Conservation (phyloP, 2,113 vertebrate species). For the Hippocampus mohnikei region DNA sequence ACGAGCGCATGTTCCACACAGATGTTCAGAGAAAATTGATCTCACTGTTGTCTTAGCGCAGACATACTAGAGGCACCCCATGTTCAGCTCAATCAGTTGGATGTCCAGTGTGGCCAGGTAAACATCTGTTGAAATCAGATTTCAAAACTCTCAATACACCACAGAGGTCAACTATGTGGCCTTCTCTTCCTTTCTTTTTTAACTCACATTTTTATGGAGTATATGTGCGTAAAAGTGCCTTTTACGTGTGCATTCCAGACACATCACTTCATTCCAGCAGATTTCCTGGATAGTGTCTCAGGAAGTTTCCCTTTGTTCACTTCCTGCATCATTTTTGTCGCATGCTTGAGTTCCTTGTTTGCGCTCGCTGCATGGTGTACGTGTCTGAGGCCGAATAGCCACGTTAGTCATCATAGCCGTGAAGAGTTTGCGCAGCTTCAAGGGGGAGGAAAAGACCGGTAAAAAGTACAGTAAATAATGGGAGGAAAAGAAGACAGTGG, state of each 20-base stretch:
- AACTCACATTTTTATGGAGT: background rate
- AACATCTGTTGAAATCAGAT: conserved; percentile 29
- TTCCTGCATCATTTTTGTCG: conserved; percentile 35
- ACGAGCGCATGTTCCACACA: conserved; percentile 16
- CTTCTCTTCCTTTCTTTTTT: conserved; percentile 15
- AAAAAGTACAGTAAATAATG: conserved; percentile 38
- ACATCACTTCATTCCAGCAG: conserved; percentile 3
- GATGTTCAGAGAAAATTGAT: conserved; percentile 22
- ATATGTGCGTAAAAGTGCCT: background rate
- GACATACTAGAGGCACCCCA: conserved; percentile 22
- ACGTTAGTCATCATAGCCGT: conserved; percentile 42
- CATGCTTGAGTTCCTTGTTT: conserved; percentile 21
- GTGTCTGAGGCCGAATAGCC: conserved; percentile 32
- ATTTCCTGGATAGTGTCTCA: conserved; percentile 40
- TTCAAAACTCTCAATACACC: background rate
- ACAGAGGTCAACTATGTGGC: conserved; percentile 12
- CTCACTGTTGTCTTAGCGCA: conserved; percentile 3
- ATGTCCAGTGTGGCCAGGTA: conserved; percentile 37
- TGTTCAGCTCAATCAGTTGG: conserved; percentile 26
- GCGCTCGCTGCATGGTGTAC: conserved; percentile 13
- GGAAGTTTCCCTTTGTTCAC: conserved; percentile 48
- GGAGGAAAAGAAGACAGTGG: conserved; percentile 41
- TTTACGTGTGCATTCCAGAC: background rate
- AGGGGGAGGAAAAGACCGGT: conserved; percentile 10
- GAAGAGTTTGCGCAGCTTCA: conserved; percentile 11